Conservation (phyloP, 2,797 vertebrate species). For the Pangasius larnaudii region DNA sequence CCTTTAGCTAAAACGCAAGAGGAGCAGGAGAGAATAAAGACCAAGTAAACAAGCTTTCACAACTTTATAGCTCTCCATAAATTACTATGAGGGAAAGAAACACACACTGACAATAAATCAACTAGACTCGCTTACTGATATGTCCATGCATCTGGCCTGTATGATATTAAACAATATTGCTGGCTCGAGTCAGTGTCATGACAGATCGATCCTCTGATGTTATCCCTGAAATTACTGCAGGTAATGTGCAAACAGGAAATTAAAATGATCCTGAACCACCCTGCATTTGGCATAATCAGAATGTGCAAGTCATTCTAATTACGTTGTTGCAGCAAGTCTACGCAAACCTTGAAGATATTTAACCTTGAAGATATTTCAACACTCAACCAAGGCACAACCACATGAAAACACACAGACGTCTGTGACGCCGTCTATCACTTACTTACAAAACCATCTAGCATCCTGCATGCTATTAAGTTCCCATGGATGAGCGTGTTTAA, state of each 20-base stretch:
- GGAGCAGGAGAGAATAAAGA: not conserved
- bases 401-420: no score
- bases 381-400: not conserved
- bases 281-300: not conserved
- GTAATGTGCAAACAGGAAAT: not conserved
- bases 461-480: not conserved
- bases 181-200: not conserved
- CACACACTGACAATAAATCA: not conserved
- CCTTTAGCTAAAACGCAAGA: conserved; percentile 84
- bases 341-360: not conserved
- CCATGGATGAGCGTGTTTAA: not conserved
- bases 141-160: no score
- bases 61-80: not conserved
- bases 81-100: not conserved
- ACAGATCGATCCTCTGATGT: not conserved
- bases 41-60: not conserved
- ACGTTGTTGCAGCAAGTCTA: not conserved
- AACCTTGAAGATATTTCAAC: not conserved
- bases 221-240: not conserved
- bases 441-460: not conserved
- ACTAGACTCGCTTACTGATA: not conserved
- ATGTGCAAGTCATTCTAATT: not conserved
- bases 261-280: not conserved
- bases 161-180: not conserved
- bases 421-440: not conserved